phyloP scores from a whole-genome alignment of 2,113 vertebrate genomes.

The Balaeniceps rex region DNA sequence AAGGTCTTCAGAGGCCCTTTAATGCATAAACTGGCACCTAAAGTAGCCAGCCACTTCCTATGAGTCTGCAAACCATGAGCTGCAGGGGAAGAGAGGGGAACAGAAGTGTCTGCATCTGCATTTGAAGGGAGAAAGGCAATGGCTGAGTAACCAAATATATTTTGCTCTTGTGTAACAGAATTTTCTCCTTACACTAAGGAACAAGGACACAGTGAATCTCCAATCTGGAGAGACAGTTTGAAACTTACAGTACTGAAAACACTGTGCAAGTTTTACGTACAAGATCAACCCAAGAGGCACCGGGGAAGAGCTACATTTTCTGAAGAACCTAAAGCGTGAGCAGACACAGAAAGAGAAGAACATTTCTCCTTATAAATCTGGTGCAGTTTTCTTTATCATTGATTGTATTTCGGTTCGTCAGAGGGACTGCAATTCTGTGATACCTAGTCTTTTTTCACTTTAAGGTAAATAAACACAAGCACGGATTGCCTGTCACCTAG shows the following conservation, averaged over 20 bases:
- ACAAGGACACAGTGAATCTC: neutral
- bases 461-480: neutral
- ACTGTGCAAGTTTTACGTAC: neutral
- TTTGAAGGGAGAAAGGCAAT: neutral
- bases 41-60: neutral
- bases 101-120: neutral
- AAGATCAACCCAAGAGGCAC: neutral
- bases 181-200: neutral
- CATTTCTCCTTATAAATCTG: neutral
- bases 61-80: neutral
- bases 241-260: neutral
- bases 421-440: neutral
- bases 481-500: neutral
- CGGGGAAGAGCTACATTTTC: neutral
- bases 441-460: neutral
- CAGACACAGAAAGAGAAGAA: neutral
- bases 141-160: neutral
- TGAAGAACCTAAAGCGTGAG: neutral
- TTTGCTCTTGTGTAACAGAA: neutral
- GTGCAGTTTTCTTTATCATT: neutral
- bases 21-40: neutral
- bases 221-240: neutral
- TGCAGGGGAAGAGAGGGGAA: neutral
- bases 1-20: constrained; percentile 1
- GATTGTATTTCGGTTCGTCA: neutral